Conservation (phyloP, 2,888 invertebrate genomes). For the Melolontha melolontha region DNA sequence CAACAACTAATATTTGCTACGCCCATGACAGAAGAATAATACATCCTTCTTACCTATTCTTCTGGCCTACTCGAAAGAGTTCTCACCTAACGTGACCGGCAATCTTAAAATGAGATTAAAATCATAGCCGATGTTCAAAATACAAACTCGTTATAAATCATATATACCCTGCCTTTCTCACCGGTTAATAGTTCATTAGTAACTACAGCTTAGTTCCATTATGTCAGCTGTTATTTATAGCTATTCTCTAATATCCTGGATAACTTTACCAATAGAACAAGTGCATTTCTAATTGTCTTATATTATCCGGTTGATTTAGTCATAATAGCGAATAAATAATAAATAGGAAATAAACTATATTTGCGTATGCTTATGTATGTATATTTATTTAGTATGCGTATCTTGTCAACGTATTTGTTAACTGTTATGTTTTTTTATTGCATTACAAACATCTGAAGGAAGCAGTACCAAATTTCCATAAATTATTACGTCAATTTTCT, state of each 20-base stretch:
- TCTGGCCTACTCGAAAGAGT: too few relatives aligned
- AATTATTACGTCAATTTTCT: too few relatives aligned
- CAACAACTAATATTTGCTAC: neutral
- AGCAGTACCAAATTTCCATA: too few relatives aligned
- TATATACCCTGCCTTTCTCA: neutral
- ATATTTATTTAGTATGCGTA: too few relatives aligned
- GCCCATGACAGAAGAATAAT: too few relatives aligned
- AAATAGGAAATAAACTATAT: too few relatives aligned
- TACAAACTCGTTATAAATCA: slow-evolving; percentile 12
- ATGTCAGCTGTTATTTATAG: slow-evolving; percentile 8
- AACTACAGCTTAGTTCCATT: neutral
- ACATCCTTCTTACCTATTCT: too few relatives aligned
- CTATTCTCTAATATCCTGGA: slow-evolving; percentile 7
- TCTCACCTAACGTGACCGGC: slow-evolving; percentile 14
- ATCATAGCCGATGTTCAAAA: slow-evolving; percentile 8
- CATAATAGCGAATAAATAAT: neutral
- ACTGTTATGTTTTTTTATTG: too few relatives aligned
- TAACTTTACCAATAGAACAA: neutral
- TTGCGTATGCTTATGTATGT: too few relatives aligned
- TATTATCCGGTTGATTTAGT: neutral
- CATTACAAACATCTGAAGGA: too few relatives aligned
- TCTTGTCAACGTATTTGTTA: too few relatives aligned
- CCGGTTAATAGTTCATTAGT: slow-evolving; percentile 6
- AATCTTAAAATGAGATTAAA: slow-evolving; percentile 16
- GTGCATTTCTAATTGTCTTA: too few relatives aligned